Percentiles rank a stretch among this genome's conserved stretches.
Evolutionary conservation across 2,113 vertebrate genomes (phyloP).

Genomic region (Ceyx margarethae): DNA sequence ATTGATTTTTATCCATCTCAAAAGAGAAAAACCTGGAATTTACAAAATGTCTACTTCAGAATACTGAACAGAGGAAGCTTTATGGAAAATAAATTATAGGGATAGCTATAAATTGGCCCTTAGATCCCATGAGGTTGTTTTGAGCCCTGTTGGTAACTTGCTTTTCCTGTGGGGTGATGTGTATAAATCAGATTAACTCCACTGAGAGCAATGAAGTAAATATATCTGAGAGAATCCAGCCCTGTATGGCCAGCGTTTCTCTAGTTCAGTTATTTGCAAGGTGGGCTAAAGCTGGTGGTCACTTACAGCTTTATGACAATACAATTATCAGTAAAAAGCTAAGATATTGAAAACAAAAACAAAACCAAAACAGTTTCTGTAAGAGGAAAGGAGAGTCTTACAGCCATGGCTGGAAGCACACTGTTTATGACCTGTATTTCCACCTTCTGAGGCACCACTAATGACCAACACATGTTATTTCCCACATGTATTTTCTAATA

Average conservation of each 20-base stretch:
- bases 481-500: not conserved
- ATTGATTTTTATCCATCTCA: not conserved
- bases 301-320: not conserved
- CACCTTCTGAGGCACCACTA: not conserved
- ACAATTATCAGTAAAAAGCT: not conserved
- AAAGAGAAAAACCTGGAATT: constrained; percentile 12
- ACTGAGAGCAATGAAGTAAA: not conserved
- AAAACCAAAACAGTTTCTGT: not conserved
- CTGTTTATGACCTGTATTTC: not conserved
- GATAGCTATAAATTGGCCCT: not conserved
- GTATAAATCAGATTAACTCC: constrained; percentile 18
- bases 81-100: constrained; percentile 3
- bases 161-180: not conserved
- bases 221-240: not conserved
- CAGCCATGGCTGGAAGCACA: not conserved
- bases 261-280: not conserved
- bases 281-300: not conserved
- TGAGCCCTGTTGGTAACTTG: not conserved
- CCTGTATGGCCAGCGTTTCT: not conserved
- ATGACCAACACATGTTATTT: fast-evolving
- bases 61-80: not conserved
- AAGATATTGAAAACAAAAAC: not conserved
- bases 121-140: not conserved
- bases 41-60: not conserved
- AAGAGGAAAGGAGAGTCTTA: not conserved